Conservation (phyloP, 64 coral and sea anemone genomes). For the Pocillopora verrucosa region DNA sequence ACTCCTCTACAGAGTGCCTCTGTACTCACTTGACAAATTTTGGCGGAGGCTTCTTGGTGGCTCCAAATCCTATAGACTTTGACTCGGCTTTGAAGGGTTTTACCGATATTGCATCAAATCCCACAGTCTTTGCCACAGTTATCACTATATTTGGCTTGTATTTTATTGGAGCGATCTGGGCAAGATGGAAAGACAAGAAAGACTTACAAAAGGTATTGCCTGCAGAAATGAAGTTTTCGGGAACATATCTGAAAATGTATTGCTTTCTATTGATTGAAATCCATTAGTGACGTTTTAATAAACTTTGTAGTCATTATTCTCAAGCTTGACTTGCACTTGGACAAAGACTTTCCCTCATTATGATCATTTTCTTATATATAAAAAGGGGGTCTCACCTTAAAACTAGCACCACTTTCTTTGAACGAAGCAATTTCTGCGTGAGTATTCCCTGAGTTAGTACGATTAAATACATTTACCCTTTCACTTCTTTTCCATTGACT, state of each 20-base stretch:
- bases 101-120: conserved; percentile 57
- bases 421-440: no score
- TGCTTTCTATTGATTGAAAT: no score
- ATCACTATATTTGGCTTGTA: conserved; percentile 73
- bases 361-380: no score
- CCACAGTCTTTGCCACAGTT: conserved; percentile 71
- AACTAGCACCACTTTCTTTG: no score
- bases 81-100: conserved; percentile 61
- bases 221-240: background rate
- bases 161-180: conserved; percentile 63
- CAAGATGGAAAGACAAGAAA: conserved; percentile 73
- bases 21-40: conserved; percentile 86
- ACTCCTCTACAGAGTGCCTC: conserved; percentile 27
- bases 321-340: no score
- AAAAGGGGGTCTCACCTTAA: no score
- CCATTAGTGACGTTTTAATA: no score
- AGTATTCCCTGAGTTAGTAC: no score
- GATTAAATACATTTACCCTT: no score
- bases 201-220: conserved; percentile 74
- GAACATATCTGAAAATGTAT: background rate
- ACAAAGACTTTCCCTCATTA: no score
- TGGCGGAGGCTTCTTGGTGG: conserved; percentile 85
- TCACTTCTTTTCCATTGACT: no score
- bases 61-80: conserved; percentile 90
- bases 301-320: no score